Evolutionary conservation across 2,113 vertebrate genomes (phyloP).

Genomic region (Grammomys dolichurus): DNA sequence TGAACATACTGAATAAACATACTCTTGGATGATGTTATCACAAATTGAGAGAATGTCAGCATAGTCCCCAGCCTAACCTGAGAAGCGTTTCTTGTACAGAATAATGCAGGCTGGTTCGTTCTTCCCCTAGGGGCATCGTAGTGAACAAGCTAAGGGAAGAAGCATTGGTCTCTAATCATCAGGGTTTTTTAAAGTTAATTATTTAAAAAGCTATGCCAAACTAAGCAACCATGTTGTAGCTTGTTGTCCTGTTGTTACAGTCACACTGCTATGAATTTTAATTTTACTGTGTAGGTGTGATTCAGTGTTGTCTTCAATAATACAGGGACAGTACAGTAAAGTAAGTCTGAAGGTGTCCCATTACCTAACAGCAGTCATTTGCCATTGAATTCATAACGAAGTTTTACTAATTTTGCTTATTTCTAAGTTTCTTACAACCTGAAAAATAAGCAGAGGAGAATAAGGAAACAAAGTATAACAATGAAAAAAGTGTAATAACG

Average conservation of each 20-base stretch:
- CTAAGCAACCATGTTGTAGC: not conserved
- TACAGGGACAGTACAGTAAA: accelerated
- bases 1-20: not conserved
- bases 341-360: not conserved
- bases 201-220: not conserved
- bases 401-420: not conserved
- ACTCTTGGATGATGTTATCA: not conserved
- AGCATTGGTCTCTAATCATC: too few relatives aligned
- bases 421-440: not conserved
- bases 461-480: not conserved
- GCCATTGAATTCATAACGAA: not conserved
- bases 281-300: not conserved
- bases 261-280: not conserved
- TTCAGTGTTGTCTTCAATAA: not conserved
- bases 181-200: too few relatives aligned
- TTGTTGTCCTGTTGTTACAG: not conserved
- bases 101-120: not conserved
- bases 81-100: not conserved
- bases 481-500: not conserved
- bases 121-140: not conserved
- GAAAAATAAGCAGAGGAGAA: not conserved
- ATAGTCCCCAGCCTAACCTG: not conserved
- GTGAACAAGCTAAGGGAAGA: not conserved
- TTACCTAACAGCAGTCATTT: not conserved
- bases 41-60: not conserved